Evolutionary conservation across 2,113 vertebrate genomes (phyloP).

Genomic region (Octodon degus): DNA sequence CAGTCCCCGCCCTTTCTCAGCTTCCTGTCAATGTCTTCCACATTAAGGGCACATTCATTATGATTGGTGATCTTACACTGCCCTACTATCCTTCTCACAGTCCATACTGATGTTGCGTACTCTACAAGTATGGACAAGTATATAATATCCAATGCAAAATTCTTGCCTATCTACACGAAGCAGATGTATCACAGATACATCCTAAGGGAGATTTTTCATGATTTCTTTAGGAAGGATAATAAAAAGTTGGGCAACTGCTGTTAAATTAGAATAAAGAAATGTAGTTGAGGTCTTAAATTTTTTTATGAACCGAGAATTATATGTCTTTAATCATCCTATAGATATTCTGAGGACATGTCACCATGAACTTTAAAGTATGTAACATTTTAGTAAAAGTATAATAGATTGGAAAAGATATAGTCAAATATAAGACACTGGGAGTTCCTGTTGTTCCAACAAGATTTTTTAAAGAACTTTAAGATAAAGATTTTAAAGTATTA

Average conservation of each 20-base stretch:
- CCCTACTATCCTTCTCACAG: not conserved
- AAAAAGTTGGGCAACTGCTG: not conserved
- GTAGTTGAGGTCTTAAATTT: not conserved
- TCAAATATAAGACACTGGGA: not conserved
- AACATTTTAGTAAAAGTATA: conserved; percentile 15
- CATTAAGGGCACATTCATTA: not conserved
- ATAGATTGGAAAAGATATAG: not conserved
- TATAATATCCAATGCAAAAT: not conserved
- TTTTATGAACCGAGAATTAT: not conserved
- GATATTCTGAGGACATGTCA: not conserved
- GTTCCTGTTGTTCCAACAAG: not conserved
- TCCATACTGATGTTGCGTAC: not conserved
- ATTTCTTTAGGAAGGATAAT: conserved; percentile 28
- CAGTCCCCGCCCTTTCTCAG: not conserved
- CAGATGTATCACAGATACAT: not conserved
- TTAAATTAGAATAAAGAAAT: conserved; percentile 57
- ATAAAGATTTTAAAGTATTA: conserved; percentile 45
- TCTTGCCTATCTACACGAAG: not conserved
- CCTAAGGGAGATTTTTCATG: not conserved
- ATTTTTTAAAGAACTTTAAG: not conserved
- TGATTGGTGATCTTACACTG: rapidly evolving
- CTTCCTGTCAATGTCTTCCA: not conserved
- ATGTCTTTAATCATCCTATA: conserved; percentile 40
- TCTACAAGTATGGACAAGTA: not conserved
- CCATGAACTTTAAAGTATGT: not conserved